These are phyloP conservation scores for Drosophila melanocephala DNA, from an alignment of 2,888 invertebrate genomes.

Conservation along the genomic window DNA sequence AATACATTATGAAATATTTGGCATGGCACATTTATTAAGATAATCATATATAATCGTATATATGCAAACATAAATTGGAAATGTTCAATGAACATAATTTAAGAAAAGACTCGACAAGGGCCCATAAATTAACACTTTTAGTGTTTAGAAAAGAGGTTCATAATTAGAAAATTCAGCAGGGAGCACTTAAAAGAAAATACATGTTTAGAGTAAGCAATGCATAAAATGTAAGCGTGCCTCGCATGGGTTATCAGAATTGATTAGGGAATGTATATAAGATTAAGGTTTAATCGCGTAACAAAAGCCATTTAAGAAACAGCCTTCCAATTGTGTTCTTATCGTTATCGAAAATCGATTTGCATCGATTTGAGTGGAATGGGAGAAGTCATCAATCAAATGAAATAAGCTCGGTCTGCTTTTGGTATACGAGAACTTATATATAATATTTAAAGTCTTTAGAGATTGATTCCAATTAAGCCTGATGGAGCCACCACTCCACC, in stretches of 20 bases:
- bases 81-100: neutral
- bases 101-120: neutral
- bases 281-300: neutral
- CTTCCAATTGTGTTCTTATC: no score
- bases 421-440: neutral
- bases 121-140: neutral
- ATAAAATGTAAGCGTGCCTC: neutral
- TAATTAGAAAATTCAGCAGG: neutral
- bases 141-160: neutral
- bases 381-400: neutral
- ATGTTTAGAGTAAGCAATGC: neutral
- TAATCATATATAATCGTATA: neutral
- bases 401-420: neutral
- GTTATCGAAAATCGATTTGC: neutral
- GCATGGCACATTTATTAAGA: neutral
- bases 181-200: neutral
- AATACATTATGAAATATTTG: neutral
- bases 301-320: no score
- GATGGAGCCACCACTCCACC: neutral
- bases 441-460: neutral
- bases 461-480: neutral
- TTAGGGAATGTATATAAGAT: neutral
- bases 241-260: neutral
- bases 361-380: neutral
- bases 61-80: neutral